Evolutionary conservation across 2,113 vertebrate species (phyloP).

Genomic region (Sylvia atricapilla): DNA sequence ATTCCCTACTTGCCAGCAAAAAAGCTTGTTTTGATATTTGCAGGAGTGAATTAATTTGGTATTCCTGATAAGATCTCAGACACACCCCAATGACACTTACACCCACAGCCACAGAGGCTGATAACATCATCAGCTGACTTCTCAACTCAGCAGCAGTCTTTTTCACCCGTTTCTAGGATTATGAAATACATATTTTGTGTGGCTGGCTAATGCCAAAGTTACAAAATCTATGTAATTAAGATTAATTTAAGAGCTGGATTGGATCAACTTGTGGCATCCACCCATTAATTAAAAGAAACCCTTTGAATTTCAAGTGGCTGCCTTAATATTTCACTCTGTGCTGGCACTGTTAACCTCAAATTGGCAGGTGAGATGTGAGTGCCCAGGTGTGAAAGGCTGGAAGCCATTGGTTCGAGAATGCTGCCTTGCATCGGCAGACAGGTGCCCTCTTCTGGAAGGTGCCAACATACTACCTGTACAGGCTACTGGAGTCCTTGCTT

Average conservation of each 20-base stretch:
- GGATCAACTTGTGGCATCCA: constrained; percentile 76
- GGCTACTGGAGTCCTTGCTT: neutral
- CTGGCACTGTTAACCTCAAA: constrained; percentile 62
- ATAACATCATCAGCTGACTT: constrained; percentile 75
- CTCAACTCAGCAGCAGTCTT: constrained; percentile 58
- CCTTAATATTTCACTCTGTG: constrained; percentile 69
- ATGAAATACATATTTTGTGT: constrained; percentile 73
- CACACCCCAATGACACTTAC: constrained; percentile 71
- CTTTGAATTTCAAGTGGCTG: constrained; percentile 70
- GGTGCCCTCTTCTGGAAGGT: constrained; percentile 54
- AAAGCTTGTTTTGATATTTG: constrained; percentile 67
- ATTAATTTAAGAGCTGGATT: constrained; percentile 80
- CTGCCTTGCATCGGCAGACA: constrained; percentile 19
- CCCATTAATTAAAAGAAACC: constrained; percentile 81
- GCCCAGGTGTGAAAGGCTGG: constrained; percentile 54
- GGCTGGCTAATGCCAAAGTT: constrained; percentile 75
- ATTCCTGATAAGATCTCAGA: constrained; percentile 61
- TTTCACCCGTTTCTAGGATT: constrained; percentile 70
- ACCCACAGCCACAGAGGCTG: constrained; percentile 59
- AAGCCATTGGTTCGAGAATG: neutral
- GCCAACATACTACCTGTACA: neutral
- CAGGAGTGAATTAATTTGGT: constrained; percentile 72
- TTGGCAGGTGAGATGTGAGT: constrained; percentile 50
- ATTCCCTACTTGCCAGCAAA: constrained; percentile 47
- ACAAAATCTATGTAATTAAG: constrained; percentile 82